These are phyloP conservation scores for Poecilia velifera DNA, from an alignment of 2,797 vertebrate species.

Conservation along the genomic window DNA sequence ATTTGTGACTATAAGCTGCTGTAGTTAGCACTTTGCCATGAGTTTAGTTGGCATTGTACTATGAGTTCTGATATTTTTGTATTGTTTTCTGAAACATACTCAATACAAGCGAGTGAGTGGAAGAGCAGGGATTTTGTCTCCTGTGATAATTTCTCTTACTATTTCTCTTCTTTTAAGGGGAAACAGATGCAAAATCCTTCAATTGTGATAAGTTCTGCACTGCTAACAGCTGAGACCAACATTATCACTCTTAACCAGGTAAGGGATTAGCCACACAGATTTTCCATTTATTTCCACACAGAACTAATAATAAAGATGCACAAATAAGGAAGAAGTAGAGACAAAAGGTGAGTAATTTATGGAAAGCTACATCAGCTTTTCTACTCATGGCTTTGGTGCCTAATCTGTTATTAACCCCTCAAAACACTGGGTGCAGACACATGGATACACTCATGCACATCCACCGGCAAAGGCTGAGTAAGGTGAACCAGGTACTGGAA, in stretches of 20 bases:
- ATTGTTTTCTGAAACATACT: too few relatives aligned
- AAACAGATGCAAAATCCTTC: constrained; percentile 21
- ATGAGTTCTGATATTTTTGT: too few relatives aligned
- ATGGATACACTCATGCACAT: constrained; percentile 17
- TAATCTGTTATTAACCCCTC: constrained; percentile 66
- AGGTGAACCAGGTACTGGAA: constrained; percentile 36
- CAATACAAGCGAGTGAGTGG: too few relatives aligned
- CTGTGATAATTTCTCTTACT: too few relatives aligned
- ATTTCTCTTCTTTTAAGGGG: too few relatives aligned
- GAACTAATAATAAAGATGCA: constrained; percentile 55
- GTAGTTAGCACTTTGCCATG: too few relatives aligned
- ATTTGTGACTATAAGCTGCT: too few relatives aligned
- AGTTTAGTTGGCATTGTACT: too few relatives aligned
- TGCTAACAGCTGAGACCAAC: constrained; percentile 49
- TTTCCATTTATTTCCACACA: constrained; percentile 56
- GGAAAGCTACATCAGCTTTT: constrained; percentile 61
- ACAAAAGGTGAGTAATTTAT: constrained; percentile 73
- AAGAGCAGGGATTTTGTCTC: too few relatives aligned
- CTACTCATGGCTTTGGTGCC: constrained; percentile 59
- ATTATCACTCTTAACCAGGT: constrained; percentile 65
- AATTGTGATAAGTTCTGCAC: constrained; percentile 45
- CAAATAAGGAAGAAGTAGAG: constrained; percentile 56
- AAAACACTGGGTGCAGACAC: constrained; percentile 22
- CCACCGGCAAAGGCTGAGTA: constrained; percentile 46
- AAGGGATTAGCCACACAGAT: constrained; percentile 56